phyloP scores from a whole-genome alignment of 2,888 invertebrate genomes.

The Choreutis nemorana region DNA sequence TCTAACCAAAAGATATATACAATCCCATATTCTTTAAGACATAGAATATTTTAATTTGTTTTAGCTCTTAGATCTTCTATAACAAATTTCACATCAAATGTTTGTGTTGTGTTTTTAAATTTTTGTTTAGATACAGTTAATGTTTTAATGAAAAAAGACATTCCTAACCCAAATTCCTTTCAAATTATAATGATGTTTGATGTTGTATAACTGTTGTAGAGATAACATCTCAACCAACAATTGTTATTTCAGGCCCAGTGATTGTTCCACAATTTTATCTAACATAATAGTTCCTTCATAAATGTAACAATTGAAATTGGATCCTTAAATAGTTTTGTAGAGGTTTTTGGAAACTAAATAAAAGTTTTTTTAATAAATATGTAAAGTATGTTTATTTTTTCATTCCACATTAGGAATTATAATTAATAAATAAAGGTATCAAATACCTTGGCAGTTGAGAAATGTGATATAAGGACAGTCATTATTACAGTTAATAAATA shows the following conservation, averaged over 20 bases:
- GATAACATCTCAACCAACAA: slow-evolving; percentile 14
- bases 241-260: slow-evolving; percentile 18
- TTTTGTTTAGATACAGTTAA: no score
- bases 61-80: no score
- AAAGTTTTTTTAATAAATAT: slow-evolving; percentile 28
- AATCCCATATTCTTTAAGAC: no score
- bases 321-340: slow-evolving; percentile 62
- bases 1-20: no score
- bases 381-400: slow-evolving; percentile 19
- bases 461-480: not conserved
- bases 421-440: not conserved
- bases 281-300: slow-evolving; percentile 23
- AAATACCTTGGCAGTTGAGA: not conserved
- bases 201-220: slow-evolving; percentile 21
- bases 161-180: slow-evolving; percentile 1
- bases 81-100: no score
- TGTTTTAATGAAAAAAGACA: slow-evolving; percentile 3
- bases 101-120: no score
- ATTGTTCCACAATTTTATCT: slow-evolving; percentile 21
- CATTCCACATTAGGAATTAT: not conserved
- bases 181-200: slow-evolving; percentile 4
- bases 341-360: slow-evolving; percentile 58
- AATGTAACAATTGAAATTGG: slow-evolving; percentile 43
- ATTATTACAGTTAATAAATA: not conserved
- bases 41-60: no score